Conservation (phyloP, 1,140 invertebrate genomes). For the Octopus sinensis region DNA sequence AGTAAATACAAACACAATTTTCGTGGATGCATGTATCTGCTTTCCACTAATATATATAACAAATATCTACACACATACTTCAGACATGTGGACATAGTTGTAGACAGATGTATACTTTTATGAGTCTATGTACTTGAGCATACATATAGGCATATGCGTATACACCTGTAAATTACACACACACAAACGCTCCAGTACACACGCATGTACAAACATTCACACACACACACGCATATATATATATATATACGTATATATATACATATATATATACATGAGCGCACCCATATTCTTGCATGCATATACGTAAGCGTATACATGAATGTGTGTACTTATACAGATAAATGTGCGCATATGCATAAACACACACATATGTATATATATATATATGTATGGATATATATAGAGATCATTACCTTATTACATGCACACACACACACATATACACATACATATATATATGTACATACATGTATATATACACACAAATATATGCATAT, state of each 20-base stretch:
- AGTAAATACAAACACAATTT: background rate
- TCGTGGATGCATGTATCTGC: background rate
- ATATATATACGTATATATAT: background rate
- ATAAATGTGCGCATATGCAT: background rate
- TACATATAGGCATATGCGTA: background rate
- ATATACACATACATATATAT: background rate
- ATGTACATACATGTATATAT: background rate
- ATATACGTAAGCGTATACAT: background rate
- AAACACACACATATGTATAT: background rate
- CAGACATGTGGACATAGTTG: background rate
- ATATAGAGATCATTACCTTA: background rate
- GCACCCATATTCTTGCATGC: background rate
- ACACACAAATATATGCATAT: background rate
- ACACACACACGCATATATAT: background rate
- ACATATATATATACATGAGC: background rate
- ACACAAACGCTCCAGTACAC: background rate
- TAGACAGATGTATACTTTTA: background rate
- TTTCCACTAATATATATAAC: no score
- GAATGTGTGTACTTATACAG: background rate
- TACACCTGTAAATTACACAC: background rate
- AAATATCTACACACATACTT: background rate
- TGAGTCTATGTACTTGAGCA: background rate
- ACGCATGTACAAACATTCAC: background rate
- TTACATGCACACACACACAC: background rate
- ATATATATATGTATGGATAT: background rate